A percentile compares a stretch with the other conserved stretches of the same genome.
Conservation (phyloP, 2,113 vertebrate species). For the Laterallus jamaicensis region DNA sequence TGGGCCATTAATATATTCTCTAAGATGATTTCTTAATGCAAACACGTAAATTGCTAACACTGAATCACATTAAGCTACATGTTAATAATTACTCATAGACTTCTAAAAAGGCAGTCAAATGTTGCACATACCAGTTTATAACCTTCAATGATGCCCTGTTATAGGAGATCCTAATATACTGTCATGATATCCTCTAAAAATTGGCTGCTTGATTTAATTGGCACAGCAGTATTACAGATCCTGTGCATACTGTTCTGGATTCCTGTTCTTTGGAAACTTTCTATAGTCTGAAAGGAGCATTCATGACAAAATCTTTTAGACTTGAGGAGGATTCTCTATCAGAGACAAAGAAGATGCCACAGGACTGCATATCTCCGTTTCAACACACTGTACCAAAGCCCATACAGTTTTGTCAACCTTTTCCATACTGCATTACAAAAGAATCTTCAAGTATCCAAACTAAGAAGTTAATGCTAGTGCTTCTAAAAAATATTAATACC, state of each 20-base stretch:
- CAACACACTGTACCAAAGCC: neutral
- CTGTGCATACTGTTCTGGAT: neutral
- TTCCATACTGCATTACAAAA: neutral
- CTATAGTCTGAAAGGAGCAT: neutral
- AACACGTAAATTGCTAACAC: neutral
- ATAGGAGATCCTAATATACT: neutral
- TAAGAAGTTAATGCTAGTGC: neutral
- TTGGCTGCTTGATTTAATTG: neutral
- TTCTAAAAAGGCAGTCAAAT: conserved; percentile 25
- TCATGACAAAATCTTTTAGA: neutral
- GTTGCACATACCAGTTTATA: conserved; percentile 9
- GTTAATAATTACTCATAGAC: conserved; percentile 36
- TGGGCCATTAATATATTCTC: conserved; percentile 21
- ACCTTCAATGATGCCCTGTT: neutral
- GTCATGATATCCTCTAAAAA: neutral
- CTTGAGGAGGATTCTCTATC: neutral
- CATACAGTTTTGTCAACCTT: neutral
- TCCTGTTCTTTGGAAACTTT: neutral
- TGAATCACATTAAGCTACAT: neutral
- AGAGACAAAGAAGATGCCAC: neutral
- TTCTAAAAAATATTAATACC: neutral
- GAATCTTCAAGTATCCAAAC: neutral
- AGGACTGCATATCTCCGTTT: neutral
- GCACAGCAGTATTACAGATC: neutral
- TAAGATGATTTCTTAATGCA: conserved; percentile 9